Base-by-base conservation (phyloP, 2,888 invertebrate genomes). In the Machimus rusticus region DNA sequence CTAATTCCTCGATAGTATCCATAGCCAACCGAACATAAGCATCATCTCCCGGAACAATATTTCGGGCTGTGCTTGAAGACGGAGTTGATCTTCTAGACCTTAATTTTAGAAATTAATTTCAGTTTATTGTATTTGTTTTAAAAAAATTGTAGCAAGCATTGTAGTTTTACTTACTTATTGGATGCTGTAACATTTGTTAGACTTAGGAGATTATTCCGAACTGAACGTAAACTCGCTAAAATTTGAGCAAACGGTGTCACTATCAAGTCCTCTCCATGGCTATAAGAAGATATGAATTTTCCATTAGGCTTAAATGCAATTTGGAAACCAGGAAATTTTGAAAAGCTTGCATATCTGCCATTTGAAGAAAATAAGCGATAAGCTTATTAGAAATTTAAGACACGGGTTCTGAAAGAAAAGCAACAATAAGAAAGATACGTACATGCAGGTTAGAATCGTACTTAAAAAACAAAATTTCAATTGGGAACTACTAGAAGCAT, bases 201-300 rank as follows among this genome's bases (percentile, higher is more conserved):
- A 93, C 96, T 96, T 93, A 98, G 95, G 95, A 99, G 98, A 94
- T 99, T 99, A 94, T 97, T 98, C 93, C 99, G 96, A 91, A 99
- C 99, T 94, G 98, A 99, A 92, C 99, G 97, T 93, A 99, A 95
- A 94, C 99, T 99, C 93, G 99, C 99, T 94, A 99, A 95, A 93
- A 99, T 98, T 95, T 99, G 99, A 93, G 99, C 99, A 94, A 99
- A 99, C 91, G 99, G 99, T 91, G 99, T 99, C 93, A 99, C 99
- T 93, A 99, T 99, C 94, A 99, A 95, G 94, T 99, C 99, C 95
- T 99, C 99, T 92, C 99, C 99, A 95, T 99, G 99, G 94, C 93
- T 93, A 90, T 81, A 90, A 90, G 51, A 39, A 81, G 28, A 74
- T 28, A 76, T 57, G 86, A 14, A 87, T 51, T 85, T 74, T 74